Conservation (phyloP, 2,888 invertebrate species). For the Drosophila parthenogenetica region DNA sequence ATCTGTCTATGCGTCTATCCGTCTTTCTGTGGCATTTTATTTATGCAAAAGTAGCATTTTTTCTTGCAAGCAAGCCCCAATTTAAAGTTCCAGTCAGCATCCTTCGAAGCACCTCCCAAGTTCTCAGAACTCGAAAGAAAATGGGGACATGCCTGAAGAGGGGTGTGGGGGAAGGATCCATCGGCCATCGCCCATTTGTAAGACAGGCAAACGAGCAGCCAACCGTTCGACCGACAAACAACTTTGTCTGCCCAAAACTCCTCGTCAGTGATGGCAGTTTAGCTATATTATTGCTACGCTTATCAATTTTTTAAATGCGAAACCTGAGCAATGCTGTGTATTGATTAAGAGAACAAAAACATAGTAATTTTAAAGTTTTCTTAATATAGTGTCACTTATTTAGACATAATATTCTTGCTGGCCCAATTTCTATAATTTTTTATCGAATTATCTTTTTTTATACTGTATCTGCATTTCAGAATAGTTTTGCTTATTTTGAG, state of each 20-base stretch:
- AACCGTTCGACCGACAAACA: conserved; percentile 52
- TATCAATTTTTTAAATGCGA: no score
- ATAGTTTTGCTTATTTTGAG: no score
- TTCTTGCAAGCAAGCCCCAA: conserved; percentile 49
- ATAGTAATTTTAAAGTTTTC: no score
- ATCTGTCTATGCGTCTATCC: conserved; percentile 59
- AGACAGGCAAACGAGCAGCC: conserved; percentile 58
- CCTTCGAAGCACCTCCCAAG: conserved; percentile 23
- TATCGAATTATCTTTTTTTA: no score
- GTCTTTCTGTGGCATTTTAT: conserved; percentile 69
- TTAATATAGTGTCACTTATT: no score
- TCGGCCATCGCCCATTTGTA: conserved; percentile 35
- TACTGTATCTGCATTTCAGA: no score
- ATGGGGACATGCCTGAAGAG: background rate
- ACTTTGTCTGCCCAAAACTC: conserved; percentile 50
- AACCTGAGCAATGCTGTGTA: no score
- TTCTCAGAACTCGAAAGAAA: background rate
- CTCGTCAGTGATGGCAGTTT: conserved; percentile 15
- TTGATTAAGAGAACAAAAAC: no score
- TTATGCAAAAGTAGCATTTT: conserved; percentile 74
- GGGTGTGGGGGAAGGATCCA: background rate
- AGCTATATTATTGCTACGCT: background rate
- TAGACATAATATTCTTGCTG: no score
- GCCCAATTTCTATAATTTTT: no score
- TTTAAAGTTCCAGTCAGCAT: conserved; percentile 59